A percentile compares a stretch with the other conserved stretches of the same genome.
Evolutionary conservation across 2,888 invertebrate genomes (phyloP).

Genomic region (Coenonympha arcania): DNA sequence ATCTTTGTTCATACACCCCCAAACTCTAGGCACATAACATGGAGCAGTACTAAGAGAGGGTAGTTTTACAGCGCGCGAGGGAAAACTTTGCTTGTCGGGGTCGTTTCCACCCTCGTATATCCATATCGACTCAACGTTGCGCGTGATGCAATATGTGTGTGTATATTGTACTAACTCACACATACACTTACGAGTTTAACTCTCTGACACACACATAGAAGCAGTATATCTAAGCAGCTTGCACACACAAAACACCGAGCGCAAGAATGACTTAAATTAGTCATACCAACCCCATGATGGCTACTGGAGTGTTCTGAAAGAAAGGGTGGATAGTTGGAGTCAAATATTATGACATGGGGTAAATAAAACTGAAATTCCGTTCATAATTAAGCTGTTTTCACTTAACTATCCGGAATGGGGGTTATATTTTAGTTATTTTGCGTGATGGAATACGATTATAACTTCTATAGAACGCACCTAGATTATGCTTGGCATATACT

Average conservation of each 20-base stretch:
- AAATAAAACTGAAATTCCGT: slow-evolving; percentile 21
- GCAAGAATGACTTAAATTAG: no score
- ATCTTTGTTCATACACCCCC: no score
- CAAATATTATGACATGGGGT: slow-evolving; percentile 18
- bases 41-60: slow-evolving; percentile 59
- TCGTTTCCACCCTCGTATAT: slow-evolving; percentile 52
- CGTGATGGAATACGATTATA: no score
- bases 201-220: no score
- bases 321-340: slow-evolving; percentile 24
- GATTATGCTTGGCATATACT: no score
- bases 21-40: slow-evolving; percentile 44
- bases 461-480: no score
- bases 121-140: no score
- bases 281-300: slow-evolving; percentile 47
- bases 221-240: no score
- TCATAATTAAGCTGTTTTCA: slow-evolving; percentile 13
- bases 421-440: neutral
- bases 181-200: no score
- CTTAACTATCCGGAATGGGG: neutral
- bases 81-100: slow-evolving; percentile 62
- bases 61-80: slow-evolving; percentile 68
- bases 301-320: slow-evolving; percentile 35
- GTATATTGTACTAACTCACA: no score
- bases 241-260: no score
- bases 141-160: no score